phyloP scores from a whole-genome alignment of 2,797 vertebrate genomes.

The Muscicapa striata region DNA sequence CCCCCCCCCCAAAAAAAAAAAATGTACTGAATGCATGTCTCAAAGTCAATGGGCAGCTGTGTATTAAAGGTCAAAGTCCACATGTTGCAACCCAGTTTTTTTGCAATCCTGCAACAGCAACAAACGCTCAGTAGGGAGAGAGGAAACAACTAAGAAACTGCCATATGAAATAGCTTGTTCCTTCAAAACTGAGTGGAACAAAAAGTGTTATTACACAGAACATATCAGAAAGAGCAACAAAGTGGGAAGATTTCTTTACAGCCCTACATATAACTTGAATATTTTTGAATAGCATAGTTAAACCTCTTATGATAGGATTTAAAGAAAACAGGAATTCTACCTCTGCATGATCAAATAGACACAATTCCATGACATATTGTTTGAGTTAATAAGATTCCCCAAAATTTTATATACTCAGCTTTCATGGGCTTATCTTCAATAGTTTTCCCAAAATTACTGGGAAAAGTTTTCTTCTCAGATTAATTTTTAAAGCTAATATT shows the following conservation, averaged over 20 bases:
- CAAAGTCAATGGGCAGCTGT: not conserved
- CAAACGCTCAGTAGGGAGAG: not conserved
- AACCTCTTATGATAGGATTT: not conserved
- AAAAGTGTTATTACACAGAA: not conserved
- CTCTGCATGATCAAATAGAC: not conserved
- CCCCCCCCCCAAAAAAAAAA: accelerated
- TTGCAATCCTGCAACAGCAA: not conserved
- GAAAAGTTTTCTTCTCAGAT: not conserved
- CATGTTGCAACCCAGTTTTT: constrained; percentile 13
- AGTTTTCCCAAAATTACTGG: not conserved
- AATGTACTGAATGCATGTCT: not conserved
- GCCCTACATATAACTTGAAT: not conserved
- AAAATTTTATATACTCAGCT: not conserved
- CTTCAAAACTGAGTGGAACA: not conserved
- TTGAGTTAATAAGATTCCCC: not conserved
- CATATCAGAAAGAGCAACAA: not conserved
- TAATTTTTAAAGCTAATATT: not conserved
- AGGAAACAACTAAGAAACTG: constrained; percentile 5
- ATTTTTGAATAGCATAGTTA: not conserved
- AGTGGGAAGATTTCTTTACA: not conserved
- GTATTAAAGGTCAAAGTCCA: constrained; percentile 53
- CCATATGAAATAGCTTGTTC: not conserved
- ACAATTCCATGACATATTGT: not conserved
- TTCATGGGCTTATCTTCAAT: not conserved
- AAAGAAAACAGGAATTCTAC: not conserved